phyloP scores from a whole-genome alignment of 2,113 vertebrate genomes.

The Indri indri region DNA sequence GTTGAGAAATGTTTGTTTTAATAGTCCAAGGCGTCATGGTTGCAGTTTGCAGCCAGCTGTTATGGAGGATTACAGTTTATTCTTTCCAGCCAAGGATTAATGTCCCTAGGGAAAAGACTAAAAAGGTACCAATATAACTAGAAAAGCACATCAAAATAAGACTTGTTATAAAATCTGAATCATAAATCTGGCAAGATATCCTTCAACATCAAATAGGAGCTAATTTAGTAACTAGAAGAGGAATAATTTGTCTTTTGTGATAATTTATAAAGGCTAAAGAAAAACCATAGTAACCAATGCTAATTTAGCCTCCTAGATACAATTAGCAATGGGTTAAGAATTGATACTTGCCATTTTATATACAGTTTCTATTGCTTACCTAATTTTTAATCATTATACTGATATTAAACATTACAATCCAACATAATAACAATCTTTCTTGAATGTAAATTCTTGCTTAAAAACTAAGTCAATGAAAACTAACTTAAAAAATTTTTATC shows the following conservation, averaged over 20 bases:
- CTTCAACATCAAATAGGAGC: conserved; percentile 15
- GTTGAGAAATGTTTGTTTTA: conserved; percentile 74
- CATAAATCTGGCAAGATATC: not conserved
- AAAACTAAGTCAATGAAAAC: not conserved
- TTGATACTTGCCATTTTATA: not conserved
- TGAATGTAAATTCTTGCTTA: not conserved
- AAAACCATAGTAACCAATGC: not conserved
- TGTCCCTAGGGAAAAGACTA: not conserved
- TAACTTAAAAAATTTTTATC: not conserved
- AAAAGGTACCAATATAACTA: conserved; percentile 12
- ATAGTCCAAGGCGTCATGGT: conserved; percentile 35
- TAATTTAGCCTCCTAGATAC: conserved; percentile 5
- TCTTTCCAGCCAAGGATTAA: conserved; percentile 49
- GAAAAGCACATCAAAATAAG: conserved; percentile 28
- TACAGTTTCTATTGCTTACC: not conserved
- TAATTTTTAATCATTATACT: not conserved
- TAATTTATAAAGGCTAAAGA: not conserved
- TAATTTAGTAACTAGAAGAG: not conserved
- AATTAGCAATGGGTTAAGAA: not conserved
- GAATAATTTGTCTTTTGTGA: not conserved
- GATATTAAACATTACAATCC: not conserved
- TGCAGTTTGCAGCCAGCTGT: conserved; percentile 42
- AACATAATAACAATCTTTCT: not conserved
- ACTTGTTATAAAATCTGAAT: conserved; percentile 22
- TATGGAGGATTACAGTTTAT: not conserved